Conservation (phyloP, 1,140 invertebrate species). For the Danaus melanippus region DNA sequence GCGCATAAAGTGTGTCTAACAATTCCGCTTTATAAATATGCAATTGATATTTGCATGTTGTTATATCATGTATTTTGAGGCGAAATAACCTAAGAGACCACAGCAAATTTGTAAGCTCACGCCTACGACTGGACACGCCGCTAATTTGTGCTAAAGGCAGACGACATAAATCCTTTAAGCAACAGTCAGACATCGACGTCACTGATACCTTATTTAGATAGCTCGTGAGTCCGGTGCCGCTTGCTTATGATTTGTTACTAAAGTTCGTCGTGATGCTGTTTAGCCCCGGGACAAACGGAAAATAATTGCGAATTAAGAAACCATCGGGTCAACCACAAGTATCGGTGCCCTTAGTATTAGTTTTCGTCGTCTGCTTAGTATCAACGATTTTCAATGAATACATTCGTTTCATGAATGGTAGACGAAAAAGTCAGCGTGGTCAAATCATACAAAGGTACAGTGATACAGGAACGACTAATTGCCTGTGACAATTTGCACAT, state of each 20-base stretch:
- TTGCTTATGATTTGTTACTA: conserved; percentile 60
- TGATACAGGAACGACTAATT: conserved; percentile 12
- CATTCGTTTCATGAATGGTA: conserved; percentile 11
- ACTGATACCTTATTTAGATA: conserved; percentile 48
- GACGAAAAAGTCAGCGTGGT: conserved; percentile 19
- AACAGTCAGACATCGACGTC: conserved; percentile 48
- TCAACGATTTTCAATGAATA: not conserved
- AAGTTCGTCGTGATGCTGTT: conserved; percentile 12
- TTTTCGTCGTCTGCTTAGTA: not conserved
- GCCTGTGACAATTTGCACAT: conserved; percentile 15
- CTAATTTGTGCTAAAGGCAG: conserved; percentile 62
- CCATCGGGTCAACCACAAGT: conserved; percentile 19
- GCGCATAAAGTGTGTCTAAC: too few species aligned
- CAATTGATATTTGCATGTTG: not conserved
- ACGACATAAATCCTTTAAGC: conserved; percentile 59
- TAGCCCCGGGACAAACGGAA: conserved; percentile 19
- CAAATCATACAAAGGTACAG: too few species aligned
- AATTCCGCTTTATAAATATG: too few species aligned
- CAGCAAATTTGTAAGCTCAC: conserved; percentile 54
- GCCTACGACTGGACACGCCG: conserved; percentile 46
- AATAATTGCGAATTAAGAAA: conserved; percentile 29
- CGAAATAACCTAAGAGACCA: conserved; percentile 14
- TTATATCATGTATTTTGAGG: conserved; percentile 4
- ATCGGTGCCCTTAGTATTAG: not conserved
- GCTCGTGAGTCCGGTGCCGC: conserved; percentile 49